Conservation (phyloP, 1,140 invertebrate species). For the Pseudomyrmex dendroicus region DNA sequence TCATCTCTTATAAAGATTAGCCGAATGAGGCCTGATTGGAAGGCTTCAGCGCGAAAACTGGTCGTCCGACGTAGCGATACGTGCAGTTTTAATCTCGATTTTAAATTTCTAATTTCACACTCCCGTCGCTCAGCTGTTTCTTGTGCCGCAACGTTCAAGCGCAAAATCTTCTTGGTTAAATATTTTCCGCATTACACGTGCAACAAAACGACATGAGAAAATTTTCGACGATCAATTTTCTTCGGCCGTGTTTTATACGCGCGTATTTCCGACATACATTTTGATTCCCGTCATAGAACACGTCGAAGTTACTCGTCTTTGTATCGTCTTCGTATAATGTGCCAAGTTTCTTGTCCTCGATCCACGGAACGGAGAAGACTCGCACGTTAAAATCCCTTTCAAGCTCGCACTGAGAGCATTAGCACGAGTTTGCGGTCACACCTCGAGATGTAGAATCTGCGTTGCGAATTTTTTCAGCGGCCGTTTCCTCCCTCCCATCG, state of each 20-base stretch:
- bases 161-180: background rate
- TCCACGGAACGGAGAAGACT: background rate
- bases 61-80: background rate
- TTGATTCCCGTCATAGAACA: conserved; percentile 20
- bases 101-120: conserved; percentile 27
- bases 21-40: conserved; percentile 1
- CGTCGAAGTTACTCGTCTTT: conserved; percentile 8
- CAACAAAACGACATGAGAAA: background rate
- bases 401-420: conserved; percentile 19
- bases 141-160: background rate
- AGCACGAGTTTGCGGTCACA: conserved; percentile 63
- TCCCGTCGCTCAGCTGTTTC: background rate
- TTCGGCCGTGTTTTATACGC: background rate
- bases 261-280: background rate
- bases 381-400: conserved; percentile 3
- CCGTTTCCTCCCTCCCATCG: background rate
- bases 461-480: conserved; percentile 47
- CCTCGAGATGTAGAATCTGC: conserved; percentile 25
- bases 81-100: background rate
- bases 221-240: conserved; percentile 23
- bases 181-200: background rate
- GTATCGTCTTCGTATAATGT: background rate
- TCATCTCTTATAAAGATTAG: conserved; percentile 38
- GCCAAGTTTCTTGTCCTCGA: conserved; percentile 2
- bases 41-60: conserved; percentile 3